phyloP scores from a whole-genome alignment of 2,888 invertebrate genomes.

The Hartigia nigra region DNA sequence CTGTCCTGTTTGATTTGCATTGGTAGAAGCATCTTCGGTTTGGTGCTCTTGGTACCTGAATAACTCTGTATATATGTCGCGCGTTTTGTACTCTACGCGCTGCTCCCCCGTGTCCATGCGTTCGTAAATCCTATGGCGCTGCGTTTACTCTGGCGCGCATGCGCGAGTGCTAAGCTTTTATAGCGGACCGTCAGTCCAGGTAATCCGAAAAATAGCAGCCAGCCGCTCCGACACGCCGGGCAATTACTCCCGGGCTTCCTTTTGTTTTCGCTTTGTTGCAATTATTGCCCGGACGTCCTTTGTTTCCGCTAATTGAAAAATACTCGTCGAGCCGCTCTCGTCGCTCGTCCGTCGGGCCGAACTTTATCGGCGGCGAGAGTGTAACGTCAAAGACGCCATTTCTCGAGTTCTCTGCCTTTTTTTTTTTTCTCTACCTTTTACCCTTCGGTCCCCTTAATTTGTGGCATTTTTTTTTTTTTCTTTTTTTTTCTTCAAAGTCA shows the following conservation, averaged over 20 bases:
- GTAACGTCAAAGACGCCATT: constrained; percentile 20
- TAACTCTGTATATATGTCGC: background rate
- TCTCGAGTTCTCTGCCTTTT: background rate
- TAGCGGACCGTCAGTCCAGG: background rate
- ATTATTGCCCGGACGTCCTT: constrained; percentile 51
- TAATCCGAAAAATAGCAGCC: constrained; percentile 1
- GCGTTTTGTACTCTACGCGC: background rate
- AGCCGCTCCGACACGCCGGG: constrained; percentile 34
- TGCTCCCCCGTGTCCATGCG: background rate
- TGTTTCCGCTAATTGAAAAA: constrained; percentile 54
- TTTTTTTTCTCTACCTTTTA: background rate
- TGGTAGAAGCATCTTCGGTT: background rate
- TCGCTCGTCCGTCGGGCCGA: constrained; percentile 21
- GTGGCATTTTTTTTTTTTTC: constrained; percentile 12
- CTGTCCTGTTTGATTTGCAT: background rate
- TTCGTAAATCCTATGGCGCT: background rate
- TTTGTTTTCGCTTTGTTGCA: constrained; percentile 52
- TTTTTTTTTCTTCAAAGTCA: constrained; percentile 8
- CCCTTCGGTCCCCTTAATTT: too few relatives aligned
- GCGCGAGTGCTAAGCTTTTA: background rate
- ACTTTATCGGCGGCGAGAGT: constrained; percentile 29
- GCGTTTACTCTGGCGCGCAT: background rate
- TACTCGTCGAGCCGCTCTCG: constrained; percentile 36
- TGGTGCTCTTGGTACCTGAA: background rate
- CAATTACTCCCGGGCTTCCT: constrained; percentile 47